phyloP scores from a whole-genome alignment of 2,888 invertebrate species.

The Heliconius aoede region DNA sequence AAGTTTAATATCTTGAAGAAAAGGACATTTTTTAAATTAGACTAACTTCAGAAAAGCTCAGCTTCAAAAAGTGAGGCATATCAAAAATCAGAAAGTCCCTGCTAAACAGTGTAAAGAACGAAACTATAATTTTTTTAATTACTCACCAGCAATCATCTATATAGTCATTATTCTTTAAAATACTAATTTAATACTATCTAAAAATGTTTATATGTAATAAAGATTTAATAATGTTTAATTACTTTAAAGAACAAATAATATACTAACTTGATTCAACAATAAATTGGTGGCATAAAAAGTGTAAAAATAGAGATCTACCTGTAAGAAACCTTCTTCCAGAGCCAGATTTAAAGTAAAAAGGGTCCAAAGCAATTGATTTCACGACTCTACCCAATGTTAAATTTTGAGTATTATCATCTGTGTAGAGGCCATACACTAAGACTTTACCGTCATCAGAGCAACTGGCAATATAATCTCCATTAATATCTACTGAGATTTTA shows the following conservation, averaged over 20 bases:
- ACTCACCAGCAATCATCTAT: too few species aligned
- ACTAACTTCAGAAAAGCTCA: too few species aligned
- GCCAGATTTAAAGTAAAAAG: conserved; percentile 89
- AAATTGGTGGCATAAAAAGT: not conserved
- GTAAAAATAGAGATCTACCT: conserved; percentile 57
- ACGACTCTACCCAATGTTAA: conserved; percentile 91
- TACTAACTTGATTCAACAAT: not conserved
- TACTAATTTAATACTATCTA: too few species aligned
- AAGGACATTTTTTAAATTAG: too few species aligned
- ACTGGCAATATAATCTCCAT: conserved; percentile 96
- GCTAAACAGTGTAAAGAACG: too few species aligned
- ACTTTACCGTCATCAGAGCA: conserved; percentile 96
- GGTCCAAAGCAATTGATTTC: conserved; percentile 94
- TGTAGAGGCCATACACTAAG: conserved; percentile 94
- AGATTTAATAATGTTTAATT: not conserved
- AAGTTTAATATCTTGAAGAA: too few species aligned
- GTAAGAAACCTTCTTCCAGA: conserved; percentile 93
- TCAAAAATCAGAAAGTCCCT: too few species aligned
- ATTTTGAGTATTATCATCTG: conserved; percentile 90
- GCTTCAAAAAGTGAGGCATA: too few species aligned
- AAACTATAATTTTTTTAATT: too few species aligned
- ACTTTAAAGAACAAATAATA: not conserved
- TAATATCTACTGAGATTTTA: conserved; percentile 95
- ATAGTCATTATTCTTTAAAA: too few species aligned
- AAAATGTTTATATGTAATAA: not conserved